Evolutionary conservation across 2,797 vertebrate genomes (phyloP).

Genomic region (Ctenosaura bakeri): DNA sequence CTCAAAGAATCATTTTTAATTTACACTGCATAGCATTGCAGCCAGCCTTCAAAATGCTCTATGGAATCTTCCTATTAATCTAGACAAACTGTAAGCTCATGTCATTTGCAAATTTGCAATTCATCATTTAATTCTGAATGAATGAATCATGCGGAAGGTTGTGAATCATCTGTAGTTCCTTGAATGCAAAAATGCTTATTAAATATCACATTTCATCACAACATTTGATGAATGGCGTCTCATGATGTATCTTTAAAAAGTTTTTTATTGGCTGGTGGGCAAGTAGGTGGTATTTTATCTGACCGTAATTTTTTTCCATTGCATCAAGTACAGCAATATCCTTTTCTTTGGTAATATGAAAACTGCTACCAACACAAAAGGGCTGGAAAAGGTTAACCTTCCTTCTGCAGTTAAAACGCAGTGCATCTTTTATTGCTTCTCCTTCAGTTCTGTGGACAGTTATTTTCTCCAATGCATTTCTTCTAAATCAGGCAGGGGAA

Average conservation of each 20-base stretch:
- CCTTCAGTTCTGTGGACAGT: background rate
- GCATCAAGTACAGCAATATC: background rate
- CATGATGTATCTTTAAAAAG: slow-evolving; percentile 45
- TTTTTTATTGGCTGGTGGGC: background rate
- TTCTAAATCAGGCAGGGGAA: background rate
- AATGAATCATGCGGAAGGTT: slow-evolving; percentile 39
- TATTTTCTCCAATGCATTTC: background rate
- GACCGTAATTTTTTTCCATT: background rate
- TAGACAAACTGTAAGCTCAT: slow-evolving; percentile 36
- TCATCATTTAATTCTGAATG: slow-evolving; percentile 45
- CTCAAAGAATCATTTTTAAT: background rate
- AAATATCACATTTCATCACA: slow-evolving; percentile 4
- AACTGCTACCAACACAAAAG: background rate
- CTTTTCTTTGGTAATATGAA: background rate
- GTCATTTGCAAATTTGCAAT: slow-evolving; percentile 51
- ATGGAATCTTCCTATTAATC: slow-evolving; percentile 52
- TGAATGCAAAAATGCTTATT: slow-evolving; percentile 40
- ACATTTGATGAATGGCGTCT: slow-evolving; percentile 18
- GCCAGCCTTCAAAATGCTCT: slow-evolving; percentile 34
- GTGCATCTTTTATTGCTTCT: background rate
- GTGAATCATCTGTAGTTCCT: slow-evolving; percentile 14
- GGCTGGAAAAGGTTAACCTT: background rate
- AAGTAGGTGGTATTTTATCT: background rate
- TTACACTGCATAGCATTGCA: slow-evolving; percentile 27
- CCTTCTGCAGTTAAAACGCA: background rate